Base-by-base conservation (phyloP, 1,140 invertebrate species). In the Platyscapa corneri region DNA sequence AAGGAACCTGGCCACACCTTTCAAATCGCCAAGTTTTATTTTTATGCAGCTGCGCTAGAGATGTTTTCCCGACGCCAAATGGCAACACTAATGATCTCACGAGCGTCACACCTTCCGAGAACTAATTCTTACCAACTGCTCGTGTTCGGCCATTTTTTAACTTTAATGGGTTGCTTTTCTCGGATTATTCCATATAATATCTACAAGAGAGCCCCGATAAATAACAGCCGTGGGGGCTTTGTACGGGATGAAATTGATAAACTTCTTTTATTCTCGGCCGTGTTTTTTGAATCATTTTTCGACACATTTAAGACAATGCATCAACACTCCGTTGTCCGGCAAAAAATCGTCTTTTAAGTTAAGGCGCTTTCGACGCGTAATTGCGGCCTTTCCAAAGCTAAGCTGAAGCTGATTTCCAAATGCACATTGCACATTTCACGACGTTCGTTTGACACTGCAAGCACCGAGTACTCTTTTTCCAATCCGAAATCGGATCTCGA, bases 71-170 rank as follows among this genome's bases (percentile, higher is more conserved):
- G 34, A 74, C 7, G 34, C 65, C 37, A 23, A 60, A 60, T 64
- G 53, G 74, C 53, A 53, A 75, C 34, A 75, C 53, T 65, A 49
- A 83, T 67, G 39, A 77, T 83, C 74, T 74, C 39, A 37, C 39
- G 27, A 32, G 39, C 56, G 32, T 79, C 76, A 14, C 75, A 14
- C 64, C 14, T 10, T 77, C 32, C 42, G 39, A 84, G 3, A 72
- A n/a, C 39, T 32, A 82, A 53, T 70, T 72, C 39, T 79, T 53
- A 70, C 42, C 12, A 46, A 7, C 79, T 20, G 34, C 6, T 53
- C 80, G 30, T 67, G 56, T 79, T 7, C 32, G 0, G n/a, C 12
- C 18, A 81, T 81, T 81, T 81, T 42, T 81, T 53, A 81, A 70
- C n/a, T 53, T 42, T 77, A 77, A 77, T 75, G 8, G 37, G 8